phyloP scores from a whole-genome alignment of 1,140 invertebrate genomes.

The Manduca sexta region DNA sequence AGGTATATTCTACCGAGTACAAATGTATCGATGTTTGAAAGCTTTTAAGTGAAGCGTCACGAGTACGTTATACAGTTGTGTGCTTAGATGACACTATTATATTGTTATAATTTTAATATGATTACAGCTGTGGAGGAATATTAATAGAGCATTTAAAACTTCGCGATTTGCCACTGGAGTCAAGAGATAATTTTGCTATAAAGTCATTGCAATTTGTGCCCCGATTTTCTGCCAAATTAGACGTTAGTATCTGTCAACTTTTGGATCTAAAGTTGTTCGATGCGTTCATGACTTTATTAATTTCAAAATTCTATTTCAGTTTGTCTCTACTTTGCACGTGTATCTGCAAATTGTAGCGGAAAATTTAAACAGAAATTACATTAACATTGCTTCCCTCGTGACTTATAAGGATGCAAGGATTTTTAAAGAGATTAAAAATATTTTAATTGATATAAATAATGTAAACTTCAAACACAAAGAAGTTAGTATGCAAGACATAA shows the following conservation, averaged over 20 bases:
- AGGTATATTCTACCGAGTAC: constrained; percentile 15
- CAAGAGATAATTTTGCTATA: constrained; percentile 4
- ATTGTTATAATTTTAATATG: no score
- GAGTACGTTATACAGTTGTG: no score
- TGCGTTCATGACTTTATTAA: neutral
- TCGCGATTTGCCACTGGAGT: constrained; percentile 9
- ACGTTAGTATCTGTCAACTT: constrained; percentile 14
- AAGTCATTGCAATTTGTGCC: constrained; percentile 23
- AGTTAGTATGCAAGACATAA: constrained; percentile 6
- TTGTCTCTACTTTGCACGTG: constrained; percentile 2
- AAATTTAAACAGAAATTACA: constrained; percentile 21
- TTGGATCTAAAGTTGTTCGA: neutral
- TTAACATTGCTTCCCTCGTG: constrained; percentile 20
- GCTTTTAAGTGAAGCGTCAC: no score
- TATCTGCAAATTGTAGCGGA: constrained; percentile 29
- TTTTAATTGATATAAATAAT: constrained; percentile 5
- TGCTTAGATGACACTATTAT: no score
- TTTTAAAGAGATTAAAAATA: constrained; percentile 13
- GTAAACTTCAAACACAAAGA: constrained; percentile 13
- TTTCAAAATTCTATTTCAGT: no score
- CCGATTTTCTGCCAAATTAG: constrained; percentile 8
- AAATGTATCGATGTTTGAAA: no score
- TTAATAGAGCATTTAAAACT: constrained; percentile 18
- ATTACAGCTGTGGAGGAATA: constrained; percentile 28
- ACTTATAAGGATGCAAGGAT: constrained; percentile 2